phyloP scores from a whole-genome alignment of 1,140 invertebrate species.

The Palaemon carinicauda region DNA sequence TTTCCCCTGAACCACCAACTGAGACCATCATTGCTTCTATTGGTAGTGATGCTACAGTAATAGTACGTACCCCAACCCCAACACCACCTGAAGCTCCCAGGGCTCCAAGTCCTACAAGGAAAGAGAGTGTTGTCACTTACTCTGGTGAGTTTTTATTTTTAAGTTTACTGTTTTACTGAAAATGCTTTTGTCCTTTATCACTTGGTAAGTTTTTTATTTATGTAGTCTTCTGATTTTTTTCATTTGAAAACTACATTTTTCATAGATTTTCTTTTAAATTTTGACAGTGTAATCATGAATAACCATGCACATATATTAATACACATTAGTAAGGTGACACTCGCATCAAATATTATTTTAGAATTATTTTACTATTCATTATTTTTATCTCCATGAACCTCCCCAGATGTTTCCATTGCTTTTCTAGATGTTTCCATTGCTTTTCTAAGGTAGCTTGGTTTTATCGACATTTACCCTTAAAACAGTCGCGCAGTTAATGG shows the following conservation, averaged over 20 bases:
- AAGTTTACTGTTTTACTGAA: too few relatives aligned
- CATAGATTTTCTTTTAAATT: too few relatives aligned
- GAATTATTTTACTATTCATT: too few relatives aligned
- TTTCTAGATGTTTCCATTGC: too few relatives aligned
- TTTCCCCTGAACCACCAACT: conserved; percentile 15
- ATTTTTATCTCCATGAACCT: background rate
- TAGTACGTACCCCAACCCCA: conserved; percentile 59
- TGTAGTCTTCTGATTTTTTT: too few relatives aligned
- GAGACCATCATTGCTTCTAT: conserved; percentile 58
- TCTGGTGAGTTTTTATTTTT: conserved; percentile 49
- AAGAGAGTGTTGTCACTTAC: conserved; percentile 55
- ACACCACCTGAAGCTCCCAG: conserved; percentile 42
- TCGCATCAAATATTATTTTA: too few relatives aligned
- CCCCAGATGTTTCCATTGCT: background rate
- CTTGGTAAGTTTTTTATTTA: background rate
- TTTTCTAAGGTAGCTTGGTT: too few relatives aligned
- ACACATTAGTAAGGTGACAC: too few relatives aligned
- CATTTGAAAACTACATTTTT: too few relatives aligned
- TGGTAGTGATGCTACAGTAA: conserved; percentile 59
- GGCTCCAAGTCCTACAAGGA: conserved; percentile 32
- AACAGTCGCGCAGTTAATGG: too few relatives aligned
- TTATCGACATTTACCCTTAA: too few relatives aligned
- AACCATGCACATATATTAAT: too few relatives aligned
- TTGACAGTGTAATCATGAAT: background rate
- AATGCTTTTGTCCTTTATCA: background rate